Base-by-base conservation (phyloP, 2,888 invertebrate genomes). In the Orthosia cruda region DNA sequence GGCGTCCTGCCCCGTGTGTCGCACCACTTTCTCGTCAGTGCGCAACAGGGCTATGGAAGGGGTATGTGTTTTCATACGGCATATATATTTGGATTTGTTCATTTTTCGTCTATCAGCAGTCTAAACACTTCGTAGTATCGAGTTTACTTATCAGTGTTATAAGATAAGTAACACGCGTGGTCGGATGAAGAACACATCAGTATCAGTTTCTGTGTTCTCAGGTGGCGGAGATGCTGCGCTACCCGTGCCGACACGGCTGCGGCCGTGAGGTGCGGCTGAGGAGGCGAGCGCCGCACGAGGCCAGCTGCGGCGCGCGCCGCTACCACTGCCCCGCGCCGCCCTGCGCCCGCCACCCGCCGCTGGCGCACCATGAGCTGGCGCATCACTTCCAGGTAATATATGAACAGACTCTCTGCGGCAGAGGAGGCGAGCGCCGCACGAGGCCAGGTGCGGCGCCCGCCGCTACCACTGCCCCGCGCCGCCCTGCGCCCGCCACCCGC, bases 1-100 rank as follows among this genome's bases (percentile, higher is more conserved):
- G 57, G 88, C 94, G 74, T 92, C 96, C 55, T 97, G 97, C 90
- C 97, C 97, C 67, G 97, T 97, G 7, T 97, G 97, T 92, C 95
- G 97, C 84, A 97, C 97, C 71, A 92, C 93, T 72, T 96, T 96
- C 92, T 94, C 94, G 18, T 95, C 96, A 49, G 95, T 96, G 72
- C 90, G 97, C 57, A 97, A 97, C 90, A 94, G 97, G 58, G 97
- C 96, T 66, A 97, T 97, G 96, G 97, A 97, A 88, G 95, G 95
- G 91, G 97, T 97, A 61, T 85, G 93, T 55, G 16, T 15, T 23
- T n/a, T 13, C 2, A 55, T 32, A 26, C 26, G 26, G 26, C 26
- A 26, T 26, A n/a, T 26, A 26, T 26, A 26, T 26, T 12, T 50
- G 9, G n/a, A 50, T 50, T 3, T 57, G 11, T 26, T 26, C 26